Conservation (phyloP, 2,888 invertebrate species). For the Ophion slaviceki region DNA sequence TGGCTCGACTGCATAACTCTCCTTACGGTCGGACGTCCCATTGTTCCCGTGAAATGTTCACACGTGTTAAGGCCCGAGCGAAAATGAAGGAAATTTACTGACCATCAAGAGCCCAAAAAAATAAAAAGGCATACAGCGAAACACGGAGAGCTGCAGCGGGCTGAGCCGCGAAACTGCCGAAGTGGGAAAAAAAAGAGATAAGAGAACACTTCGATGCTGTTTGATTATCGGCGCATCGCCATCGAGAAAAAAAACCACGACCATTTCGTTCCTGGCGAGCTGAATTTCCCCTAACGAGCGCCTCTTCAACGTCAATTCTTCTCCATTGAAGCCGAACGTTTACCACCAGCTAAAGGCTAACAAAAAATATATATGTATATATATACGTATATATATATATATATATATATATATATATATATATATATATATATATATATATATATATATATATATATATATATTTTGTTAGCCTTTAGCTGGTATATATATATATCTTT, state of each 20-base stretch:
- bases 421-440: no score
- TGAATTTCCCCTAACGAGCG: constrained; percentile 58
- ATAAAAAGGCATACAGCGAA: not conserved
- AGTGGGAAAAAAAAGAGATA: not conserved
- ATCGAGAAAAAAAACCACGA: constrained; percentile 45
- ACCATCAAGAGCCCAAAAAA: constrained; percentile 7
- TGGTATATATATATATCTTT: no score
- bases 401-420: no score
- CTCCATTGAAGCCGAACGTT: constrained; percentile 42
- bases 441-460: no score
- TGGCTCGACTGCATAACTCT: constrained; percentile 63
- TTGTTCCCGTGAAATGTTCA: constrained; percentile 76
- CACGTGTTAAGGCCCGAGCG: constrained; percentile 69
- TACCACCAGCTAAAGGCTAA: not conserved
- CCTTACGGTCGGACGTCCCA: constrained; percentile 62
- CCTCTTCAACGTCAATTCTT: constrained; percentile 64
- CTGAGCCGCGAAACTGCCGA: not conserved
- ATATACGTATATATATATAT: no score
- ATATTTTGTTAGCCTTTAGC: no score
- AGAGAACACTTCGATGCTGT: constrained; percentile 14
- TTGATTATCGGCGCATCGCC: constrained; percentile 54
- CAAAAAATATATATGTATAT: not conserved
- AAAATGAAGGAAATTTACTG: constrained; percentile 52
- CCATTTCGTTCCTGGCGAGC: constrained; percentile 37
- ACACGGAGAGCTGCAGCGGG: not conserved